Percentiles rank a stretch among this genome's conserved stretches.
Evolutionary conservation across 2,113 vertebrate species (phyloP).

Genomic region (Cyanistes caeruleus): DNA sequence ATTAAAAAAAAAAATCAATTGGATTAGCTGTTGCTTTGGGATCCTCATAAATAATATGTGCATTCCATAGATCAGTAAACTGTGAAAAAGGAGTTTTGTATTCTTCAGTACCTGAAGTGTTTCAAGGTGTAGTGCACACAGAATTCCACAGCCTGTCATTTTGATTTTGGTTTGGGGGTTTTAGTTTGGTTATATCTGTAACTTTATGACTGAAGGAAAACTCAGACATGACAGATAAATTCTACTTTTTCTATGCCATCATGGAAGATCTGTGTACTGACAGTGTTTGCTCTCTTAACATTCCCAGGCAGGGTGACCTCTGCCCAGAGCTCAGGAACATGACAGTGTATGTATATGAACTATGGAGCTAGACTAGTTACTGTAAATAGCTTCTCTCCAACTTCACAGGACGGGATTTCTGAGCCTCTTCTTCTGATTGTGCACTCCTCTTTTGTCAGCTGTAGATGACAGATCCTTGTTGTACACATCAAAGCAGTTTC

Average conservation of each 20-base stretch:
- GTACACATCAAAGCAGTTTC: neutral
- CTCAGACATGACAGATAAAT: neutral
- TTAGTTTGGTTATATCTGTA: neutral
- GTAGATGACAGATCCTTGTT: neutral
- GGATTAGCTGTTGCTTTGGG: neutral
- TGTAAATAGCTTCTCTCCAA: neutral
- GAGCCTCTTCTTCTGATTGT: neutral
- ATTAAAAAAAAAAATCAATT: neutral
- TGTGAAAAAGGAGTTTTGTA: neutral
- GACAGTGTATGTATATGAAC: neutral
- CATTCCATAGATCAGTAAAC: neutral
- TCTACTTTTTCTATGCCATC: neutral
- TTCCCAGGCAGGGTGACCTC: neutral
- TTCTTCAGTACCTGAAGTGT: neutral
- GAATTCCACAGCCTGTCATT: neutral
- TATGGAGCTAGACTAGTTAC: neutral
- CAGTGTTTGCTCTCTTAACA: neutral
- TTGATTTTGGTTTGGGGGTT: neutral
- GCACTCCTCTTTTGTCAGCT: neutral
- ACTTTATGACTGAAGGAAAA: neutral
- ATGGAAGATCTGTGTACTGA: neutral
- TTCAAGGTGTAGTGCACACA: neutral
- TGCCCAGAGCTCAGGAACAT: neutral
- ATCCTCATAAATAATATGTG: fast-evolving
- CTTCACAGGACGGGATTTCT: neutral